Evolutionary conservation across 2,797 vertebrate species (phyloP), one percentile per base, ranked within the genome.

Genomic region (Pangasius mekongensis): DNA sequence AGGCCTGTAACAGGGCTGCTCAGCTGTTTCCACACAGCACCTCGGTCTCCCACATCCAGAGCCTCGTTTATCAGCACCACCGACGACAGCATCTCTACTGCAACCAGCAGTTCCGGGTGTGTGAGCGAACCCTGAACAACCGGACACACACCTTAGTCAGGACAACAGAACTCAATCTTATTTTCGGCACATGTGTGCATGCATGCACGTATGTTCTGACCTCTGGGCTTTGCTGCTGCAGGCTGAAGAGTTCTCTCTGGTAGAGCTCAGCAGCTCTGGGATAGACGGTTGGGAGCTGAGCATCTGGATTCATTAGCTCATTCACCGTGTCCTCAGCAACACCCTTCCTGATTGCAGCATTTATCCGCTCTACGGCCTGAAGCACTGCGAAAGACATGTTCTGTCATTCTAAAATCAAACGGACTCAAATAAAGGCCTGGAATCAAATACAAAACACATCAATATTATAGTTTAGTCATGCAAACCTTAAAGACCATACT

Each of bases 51-150:
- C 0, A 97, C 97, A 18, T 98, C 96, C 96, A 99, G 91, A 0
- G 98, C 98, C 90, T 96, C 95, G 64, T 99, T 99, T 93, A 99
- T 99, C 71, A 99, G 94, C 88, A 98, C 99, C 93, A 99, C 99
- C 0, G 98, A 97, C 0, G 99, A 99, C 92, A 99, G 94, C 99
- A 99, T 99, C 95, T 99, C 99, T 91, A 99, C 97, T 0, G 98
- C 99, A 66, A 99, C 98, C 0, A 97, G 95, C 78, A 99, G 95
- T 92, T 99, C 99, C 0, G 98, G 96, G 90, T 99, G 99, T 0
- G 95, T 96, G 92, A 99, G 96, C 60, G 94, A 96, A 58, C 97
- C 97, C 99, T 99, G 94, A 3, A 24, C 49, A 86, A 43, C 18
- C 58, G 43, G 39, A 84, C n/a, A 87, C n/a, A 36, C 74, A 86